These are phyloP conservation scores for Monarcha castaneiventris DNA, from an alignment of 2,113 vertebrate species.

Conservation along the genomic window DNA sequence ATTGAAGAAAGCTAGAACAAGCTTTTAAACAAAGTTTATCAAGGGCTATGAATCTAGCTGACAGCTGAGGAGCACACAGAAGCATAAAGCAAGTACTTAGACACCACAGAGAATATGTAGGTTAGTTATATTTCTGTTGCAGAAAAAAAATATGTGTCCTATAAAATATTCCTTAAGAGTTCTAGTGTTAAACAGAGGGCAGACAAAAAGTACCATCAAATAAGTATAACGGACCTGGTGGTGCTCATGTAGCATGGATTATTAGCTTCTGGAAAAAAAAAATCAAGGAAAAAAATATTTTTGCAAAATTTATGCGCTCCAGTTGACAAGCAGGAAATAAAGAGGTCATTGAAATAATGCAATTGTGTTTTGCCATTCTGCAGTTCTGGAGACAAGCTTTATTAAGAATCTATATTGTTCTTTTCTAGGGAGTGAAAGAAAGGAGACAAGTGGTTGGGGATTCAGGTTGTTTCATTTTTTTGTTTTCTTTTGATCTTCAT, in stretches of 20 bases:
- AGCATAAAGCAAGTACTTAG: not conserved
- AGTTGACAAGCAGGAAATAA: not conserved
- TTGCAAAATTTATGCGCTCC: not conserved
- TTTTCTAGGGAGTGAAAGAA: not conserved
- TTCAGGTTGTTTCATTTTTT: not conserved
- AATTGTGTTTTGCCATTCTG: not conserved
- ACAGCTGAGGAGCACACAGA: not conserved
- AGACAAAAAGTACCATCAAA: not conserved
- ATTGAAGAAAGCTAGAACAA: not conserved
- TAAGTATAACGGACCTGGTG: not conserved
- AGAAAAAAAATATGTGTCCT: not conserved
- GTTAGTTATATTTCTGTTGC: not conserved
- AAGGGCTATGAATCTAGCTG: not conserved
- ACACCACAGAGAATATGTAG: not conserved
- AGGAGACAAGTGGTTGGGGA: fast-evolving
- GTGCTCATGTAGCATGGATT: not conserved
- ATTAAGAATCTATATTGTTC: fast-evolving
- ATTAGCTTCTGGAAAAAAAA: not conserved
- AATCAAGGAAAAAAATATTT: not conserved
- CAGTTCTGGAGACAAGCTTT: not conserved
- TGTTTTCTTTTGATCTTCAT: not conserved
- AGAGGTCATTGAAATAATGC: not conserved
- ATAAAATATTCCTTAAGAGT: not conserved
- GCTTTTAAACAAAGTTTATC: not conserved
- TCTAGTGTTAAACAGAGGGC: not conserved